phyloP scores from a whole-genome alignment of 2,113 vertebrate species.

The Etheostoma cragini region DNA sequence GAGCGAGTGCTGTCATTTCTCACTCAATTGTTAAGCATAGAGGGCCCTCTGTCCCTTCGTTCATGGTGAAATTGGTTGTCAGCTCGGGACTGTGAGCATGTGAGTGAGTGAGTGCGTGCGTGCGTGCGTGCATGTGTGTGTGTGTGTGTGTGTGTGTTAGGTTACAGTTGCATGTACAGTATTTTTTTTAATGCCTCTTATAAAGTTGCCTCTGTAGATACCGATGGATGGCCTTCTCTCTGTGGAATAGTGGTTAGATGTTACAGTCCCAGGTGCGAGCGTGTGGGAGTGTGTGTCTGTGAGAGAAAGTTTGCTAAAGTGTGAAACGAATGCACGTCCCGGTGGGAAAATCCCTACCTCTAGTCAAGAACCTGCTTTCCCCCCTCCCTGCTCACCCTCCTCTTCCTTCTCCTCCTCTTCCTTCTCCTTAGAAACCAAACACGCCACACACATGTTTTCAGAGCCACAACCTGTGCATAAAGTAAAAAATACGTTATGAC shows the following conservation, averaged over 20 bases:
- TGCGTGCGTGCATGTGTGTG: constrained; percentile 16
- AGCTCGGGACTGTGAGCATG: constrained; percentile 25
- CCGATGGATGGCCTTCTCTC: constrained; percentile 46
- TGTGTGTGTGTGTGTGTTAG: neutral
- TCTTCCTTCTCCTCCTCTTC: constrained; percentile 18
- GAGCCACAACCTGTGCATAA: constrained; percentile 29
- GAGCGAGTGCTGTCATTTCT: constrained; percentile 77
- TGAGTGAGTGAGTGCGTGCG: constrained; percentile 1
- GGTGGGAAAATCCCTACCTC: constrained; percentile 77
- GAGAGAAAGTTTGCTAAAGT: constrained; percentile 9
- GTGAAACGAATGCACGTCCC: constrained; percentile 18
- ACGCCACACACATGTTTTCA: constrained; percentile 31
- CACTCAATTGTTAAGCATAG: constrained; percentile 71
- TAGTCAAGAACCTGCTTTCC: constrained; percentile 52
- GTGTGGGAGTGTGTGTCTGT: neutral
- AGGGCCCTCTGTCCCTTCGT: constrained; percentile 67
- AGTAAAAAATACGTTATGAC: constrained; percentile 36
- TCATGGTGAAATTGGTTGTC: constrained; percentile 32
- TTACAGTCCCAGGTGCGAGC: constrained; percentile 50
- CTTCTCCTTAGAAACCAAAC: constrained; percentile 45
- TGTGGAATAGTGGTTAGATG: constrained; percentile 35
- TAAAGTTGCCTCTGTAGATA: constrained; percentile 12
- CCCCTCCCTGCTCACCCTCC: constrained; percentile 7
- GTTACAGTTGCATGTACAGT: neutral
- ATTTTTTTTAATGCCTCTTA: constrained; percentile 42